phyloP scores from a whole-genome alignment of 2,113 vertebrate genomes.

The Sinocyclocheilus grahami region DNA sequence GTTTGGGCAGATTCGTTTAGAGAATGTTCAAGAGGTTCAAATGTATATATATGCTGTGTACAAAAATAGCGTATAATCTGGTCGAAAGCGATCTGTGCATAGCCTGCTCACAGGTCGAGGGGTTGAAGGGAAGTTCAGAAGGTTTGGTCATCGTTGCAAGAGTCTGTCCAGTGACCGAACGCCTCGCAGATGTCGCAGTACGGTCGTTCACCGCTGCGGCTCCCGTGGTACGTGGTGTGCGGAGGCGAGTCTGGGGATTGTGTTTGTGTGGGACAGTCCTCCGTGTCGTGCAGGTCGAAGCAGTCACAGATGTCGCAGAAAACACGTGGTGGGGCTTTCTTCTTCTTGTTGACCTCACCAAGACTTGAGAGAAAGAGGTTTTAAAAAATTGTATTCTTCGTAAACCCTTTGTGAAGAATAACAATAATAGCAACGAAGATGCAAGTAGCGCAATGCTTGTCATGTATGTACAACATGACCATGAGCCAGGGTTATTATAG shows the following conservation, averaged over 20 bases:
- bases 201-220: slow-evolving; percentile 82
- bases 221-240: slow-evolving; percentile 87
- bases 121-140: slow-evolving; percentile 73
- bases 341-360: slow-evolving; percentile 75
- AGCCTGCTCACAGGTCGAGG: slow-evolving; percentile 41
- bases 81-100: slow-evolving; percentile 52
- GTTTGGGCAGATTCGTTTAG: slow-evolving; percentile 18
- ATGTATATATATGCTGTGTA: slow-evolving; percentile 70
- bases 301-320: slow-evolving; percentile 98
- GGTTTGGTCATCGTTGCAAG: slow-evolving; percentile 95
- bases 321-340: slow-evolving; percentile 84
- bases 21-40: slow-evolving; percentile 58
- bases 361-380: slow-evolving; percentile 33
- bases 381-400: accelerated
- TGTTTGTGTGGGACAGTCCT: slow-evolving; percentile 94
- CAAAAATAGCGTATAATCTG: slow-evolving; percentile 67
- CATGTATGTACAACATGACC: not conserved
- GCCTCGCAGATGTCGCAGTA: slow-evolving; percentile 96
- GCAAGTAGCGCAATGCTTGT: not conserved
- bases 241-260: slow-evolving; percentile 88
- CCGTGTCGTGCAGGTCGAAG: slow-evolving; percentile 95
- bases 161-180: slow-evolving; percentile 89
- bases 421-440: not conserved
- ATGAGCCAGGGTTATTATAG: not conserved
- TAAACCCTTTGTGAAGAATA: not conserved